phyloP scores from a whole-genome alignment of 2,797 vertebrate genomes.

The Sebastes cheni region DNA sequence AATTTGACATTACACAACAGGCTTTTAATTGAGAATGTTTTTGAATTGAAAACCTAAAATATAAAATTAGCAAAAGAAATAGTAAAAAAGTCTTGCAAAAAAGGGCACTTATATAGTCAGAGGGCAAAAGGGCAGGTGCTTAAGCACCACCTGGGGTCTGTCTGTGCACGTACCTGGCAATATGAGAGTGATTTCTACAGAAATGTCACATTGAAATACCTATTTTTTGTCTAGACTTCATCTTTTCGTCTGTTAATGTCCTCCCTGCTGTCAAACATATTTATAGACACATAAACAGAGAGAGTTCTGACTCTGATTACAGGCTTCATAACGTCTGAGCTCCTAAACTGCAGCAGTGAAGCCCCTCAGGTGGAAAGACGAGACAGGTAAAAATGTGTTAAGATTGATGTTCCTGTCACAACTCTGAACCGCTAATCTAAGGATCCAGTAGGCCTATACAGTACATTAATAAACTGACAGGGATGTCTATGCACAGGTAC shows the following conservation, averaged over 20 bases:
- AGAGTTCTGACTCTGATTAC: constrained; percentile 22
- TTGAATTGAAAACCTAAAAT: too few relatives aligned
- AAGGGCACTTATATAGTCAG: too few relatives aligned
- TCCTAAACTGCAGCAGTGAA: background rate
- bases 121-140: too few relatives aligned
- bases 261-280: background rate
- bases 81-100: too few relatives aligned
- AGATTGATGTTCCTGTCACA: background rate
- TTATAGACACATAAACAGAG: constrained; percentile 26
- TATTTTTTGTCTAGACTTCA: constrained; percentile 6
- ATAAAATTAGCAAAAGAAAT: too few relatives aligned
- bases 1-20: too few relatives aligned
- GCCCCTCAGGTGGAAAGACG: constrained; percentile 14
- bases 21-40: too few relatives aligned
- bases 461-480: background rate
- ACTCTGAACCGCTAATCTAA: background rate
- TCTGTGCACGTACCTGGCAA: background rate
- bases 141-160: too few relatives aligned
- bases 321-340: background rate
- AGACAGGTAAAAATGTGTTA: constrained; percentile 5
- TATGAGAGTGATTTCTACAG: background rate
- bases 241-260: background rate
- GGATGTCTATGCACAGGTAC: background rate
- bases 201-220: background rate
- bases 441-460: background rate